Conservation (phyloP, 2,113 vertebrate species). For the Micronisus gabar region DNA sequence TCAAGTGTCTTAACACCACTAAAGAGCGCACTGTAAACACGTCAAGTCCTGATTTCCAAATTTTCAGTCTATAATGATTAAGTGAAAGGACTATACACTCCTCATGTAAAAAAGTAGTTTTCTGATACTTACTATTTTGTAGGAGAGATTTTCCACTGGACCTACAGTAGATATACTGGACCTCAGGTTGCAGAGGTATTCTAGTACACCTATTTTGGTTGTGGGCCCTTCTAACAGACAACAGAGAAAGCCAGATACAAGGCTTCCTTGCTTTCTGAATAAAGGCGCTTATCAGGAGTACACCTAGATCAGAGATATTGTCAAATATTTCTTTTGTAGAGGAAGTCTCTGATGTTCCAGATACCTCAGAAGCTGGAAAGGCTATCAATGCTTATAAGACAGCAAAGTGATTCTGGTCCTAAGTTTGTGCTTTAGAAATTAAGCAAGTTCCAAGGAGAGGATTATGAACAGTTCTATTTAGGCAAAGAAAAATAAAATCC, state of each 20-base stretch:
- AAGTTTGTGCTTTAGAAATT: background rate
- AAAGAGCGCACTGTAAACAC: rapidly evolving
- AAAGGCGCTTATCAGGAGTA: background rate
- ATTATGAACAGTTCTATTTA: background rate
- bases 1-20: background rate
- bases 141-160: background rate
- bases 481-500: background rate
- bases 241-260: background rate
- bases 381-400: background rate
- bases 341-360: background rate
- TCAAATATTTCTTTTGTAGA: background rate
- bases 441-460: background rate
- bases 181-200: background rate
- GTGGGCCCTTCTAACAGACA: background rate
- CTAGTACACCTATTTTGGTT: background rate
- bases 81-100: background rate
- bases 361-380: background rate
- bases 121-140: background rate
- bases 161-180: background rate
- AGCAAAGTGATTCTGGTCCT: background rate
- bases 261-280: background rate
- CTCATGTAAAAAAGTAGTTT: background rate
- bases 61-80: background rate
- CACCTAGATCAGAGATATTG: background rate
- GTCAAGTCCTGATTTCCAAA: background rate